Percentiles rank a stretch among this genome's conserved stretches.
These are phyloP conservation scores for Xanthia icteritia DNA, from an alignment of 2,888 invertebrate species.

Conservation along the genomic window DNA sequence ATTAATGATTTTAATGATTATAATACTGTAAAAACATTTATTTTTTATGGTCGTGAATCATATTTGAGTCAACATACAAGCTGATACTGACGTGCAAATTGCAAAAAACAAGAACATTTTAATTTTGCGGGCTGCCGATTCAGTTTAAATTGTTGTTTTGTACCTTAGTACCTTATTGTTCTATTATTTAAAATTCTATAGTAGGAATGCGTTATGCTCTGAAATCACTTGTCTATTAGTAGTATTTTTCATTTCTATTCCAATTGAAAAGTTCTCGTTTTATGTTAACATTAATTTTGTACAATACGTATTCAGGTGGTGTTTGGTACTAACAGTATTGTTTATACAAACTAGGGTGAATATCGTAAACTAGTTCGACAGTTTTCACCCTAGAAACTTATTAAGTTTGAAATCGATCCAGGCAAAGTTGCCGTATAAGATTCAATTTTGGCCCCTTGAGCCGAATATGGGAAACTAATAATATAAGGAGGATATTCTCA, in stretches of 20 bases:
- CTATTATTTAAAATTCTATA: too few species aligned
- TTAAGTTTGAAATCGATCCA: constrained; percentile 38
- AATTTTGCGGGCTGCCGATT: too few species aligned
- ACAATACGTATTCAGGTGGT: not conserved
- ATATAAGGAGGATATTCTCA: constrained; percentile 24
- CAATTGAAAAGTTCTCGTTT: not conserved
- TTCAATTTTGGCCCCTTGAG: constrained; percentile 43
- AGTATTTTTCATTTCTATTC: not conserved
- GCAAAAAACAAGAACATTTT: too few species aligned
- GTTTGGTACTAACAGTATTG: not conserved
- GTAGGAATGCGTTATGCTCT: not conserved
- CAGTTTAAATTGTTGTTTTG: too few species aligned
- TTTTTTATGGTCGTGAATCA: too few species aligned
- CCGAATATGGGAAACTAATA: constrained; percentile 55
- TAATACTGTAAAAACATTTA: too few species aligned
- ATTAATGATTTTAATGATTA: too few species aligned
- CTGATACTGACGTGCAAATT: too few species aligned
- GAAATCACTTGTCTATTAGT: not conserved
- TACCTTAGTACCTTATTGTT: too few species aligned
- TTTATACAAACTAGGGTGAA: constrained; percentile 26
- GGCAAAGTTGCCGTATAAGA: constrained; percentile 28
- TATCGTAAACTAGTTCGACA: constrained; percentile 10
- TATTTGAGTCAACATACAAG: too few species aligned
- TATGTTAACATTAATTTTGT: not conserved
- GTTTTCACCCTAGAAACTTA: constrained; percentile 10